Percentiles rank a stretch among this genome's conserved stretches.
Evolutionary conservation across 2,888 invertebrate genomes (phyloP).

Genomic region (Tanypteryx hageni): DNA sequence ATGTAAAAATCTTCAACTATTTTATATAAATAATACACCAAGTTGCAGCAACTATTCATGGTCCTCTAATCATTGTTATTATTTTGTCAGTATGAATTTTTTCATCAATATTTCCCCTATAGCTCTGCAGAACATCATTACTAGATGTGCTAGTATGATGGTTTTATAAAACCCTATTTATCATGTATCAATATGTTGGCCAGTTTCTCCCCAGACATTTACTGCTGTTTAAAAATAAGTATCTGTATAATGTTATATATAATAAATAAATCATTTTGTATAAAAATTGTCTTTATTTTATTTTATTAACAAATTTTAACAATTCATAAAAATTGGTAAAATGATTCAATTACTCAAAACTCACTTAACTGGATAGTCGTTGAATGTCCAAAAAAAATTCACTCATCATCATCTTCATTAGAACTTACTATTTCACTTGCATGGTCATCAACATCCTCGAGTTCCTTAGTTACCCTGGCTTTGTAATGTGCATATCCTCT

Average conservation of each 20-base stretch:
- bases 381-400: not conserved
- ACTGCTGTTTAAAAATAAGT: too few species aligned
- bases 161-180: too few species aligned
- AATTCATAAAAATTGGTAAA: not conserved
- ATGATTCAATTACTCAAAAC: not conserved
- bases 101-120: too few species aligned
- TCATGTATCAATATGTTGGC: too few species aligned
- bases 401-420: constrained; percentile 27
- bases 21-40: too few species aligned
- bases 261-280: not conserved
- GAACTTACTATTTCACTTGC: constrained; percentile 65
- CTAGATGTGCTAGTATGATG: too few species aligned
- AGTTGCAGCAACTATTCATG: too few species aligned
- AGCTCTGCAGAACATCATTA: too few species aligned
- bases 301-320: not conserved
- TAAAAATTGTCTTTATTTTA: not conserved
- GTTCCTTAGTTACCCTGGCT: constrained; percentile 75
- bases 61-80: too few species aligned
- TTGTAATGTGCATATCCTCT: constrained; percentile 83
- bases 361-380: not conserved
- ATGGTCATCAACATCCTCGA: constrained; percentile 71
- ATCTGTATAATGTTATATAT: not conserved
- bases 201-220: not conserved
- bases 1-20: too few species aligned
- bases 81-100: too few species aligned